These are phyloP conservation scores for Megaceryle torquata DNA, from an alignment of 2,113 vertebrate genomes.

Conservation along the genomic window DNA sequence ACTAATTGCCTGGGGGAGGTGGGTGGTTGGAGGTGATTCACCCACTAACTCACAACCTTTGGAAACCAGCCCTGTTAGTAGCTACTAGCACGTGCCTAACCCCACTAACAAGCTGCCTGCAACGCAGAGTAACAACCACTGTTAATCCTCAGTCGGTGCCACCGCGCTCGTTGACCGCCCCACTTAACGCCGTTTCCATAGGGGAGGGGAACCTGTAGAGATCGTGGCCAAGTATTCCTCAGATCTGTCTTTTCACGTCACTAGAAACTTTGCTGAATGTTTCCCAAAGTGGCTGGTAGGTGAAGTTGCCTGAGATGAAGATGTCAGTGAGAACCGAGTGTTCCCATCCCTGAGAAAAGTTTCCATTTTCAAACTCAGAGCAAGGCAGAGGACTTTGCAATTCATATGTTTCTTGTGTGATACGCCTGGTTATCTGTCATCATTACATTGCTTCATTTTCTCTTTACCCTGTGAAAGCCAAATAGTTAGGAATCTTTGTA, in stretches of 20 bases:
- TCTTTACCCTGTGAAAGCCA: background rate
- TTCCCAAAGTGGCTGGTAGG: background rate
- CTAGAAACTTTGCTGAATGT: rapidly evolving
- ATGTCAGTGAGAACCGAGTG: background rate
- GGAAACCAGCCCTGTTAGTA: background rate
- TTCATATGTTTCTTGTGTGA: background rate
- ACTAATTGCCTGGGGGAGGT: slow-evolving; percentile 46
- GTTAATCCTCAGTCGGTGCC: background rate
- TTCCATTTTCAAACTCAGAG: background rate
- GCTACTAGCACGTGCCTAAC: background rate
- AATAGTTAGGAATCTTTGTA: background rate
- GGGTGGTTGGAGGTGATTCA: slow-evolving; percentile 8
- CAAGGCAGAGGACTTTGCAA: background rate
- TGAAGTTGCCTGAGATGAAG: background rate
- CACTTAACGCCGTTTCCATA: rapidly evolving
- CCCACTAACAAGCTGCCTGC: background rate
- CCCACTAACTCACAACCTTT: slow-evolving; percentile 41
- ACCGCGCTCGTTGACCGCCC: background rate
- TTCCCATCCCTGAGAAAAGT: background rate
- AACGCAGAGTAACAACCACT: background rate
- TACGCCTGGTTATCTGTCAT: background rate
- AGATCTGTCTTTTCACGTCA: background rate
- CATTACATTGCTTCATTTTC: background rate
- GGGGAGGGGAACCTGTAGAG: background rate
- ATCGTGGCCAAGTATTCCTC: background rate